Conservation (phyloP, 2,888 invertebrate genomes). For the Cacoxenus indagator region DNA sequence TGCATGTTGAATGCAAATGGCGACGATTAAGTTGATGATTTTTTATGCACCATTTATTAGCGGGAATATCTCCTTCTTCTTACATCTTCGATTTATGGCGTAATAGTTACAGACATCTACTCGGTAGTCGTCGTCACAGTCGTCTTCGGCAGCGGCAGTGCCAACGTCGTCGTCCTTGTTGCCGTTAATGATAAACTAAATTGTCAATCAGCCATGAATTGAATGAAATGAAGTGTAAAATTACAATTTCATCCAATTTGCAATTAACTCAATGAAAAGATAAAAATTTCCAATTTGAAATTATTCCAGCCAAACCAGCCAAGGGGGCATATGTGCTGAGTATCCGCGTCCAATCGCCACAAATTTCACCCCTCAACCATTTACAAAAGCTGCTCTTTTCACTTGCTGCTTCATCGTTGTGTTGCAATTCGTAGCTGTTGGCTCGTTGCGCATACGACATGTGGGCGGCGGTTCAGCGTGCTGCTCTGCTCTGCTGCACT, state of each 20-base stretch:
- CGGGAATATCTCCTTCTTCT: neutral
- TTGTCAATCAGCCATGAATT: conserved; percentile 69
- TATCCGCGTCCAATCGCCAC: no score
- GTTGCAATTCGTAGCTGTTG: neutral
- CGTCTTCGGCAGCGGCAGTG: neutral
- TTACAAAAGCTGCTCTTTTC: neutral
- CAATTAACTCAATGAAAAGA: conserved; percentile 67
- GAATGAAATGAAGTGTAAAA: conserved; percentile 68
- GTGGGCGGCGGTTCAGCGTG: neutral
- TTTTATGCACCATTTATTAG: neutral
- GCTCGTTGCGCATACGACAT: neutral
- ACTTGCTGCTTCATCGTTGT: neutral
- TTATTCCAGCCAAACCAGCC: conserved; percentile 46
- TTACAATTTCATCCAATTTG: conserved; percentile 70
- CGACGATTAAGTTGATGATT: neutral
- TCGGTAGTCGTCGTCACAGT: neutral
- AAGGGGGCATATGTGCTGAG: neutral
- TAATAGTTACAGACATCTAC: neutral
- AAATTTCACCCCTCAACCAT: no score
- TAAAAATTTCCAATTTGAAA: conserved; percentile 56
- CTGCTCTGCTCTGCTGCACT: no score
- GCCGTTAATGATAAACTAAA: conserved; percentile 67
- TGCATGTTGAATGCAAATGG: conserved; percentile 2
- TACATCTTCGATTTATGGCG: neutral
- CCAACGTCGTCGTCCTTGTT: conserved; percentile 13